Evolutionary conservation across 2,888 invertebrate species (phyloP).

Genomic region (Trissolcus brochymenae): DNA sequence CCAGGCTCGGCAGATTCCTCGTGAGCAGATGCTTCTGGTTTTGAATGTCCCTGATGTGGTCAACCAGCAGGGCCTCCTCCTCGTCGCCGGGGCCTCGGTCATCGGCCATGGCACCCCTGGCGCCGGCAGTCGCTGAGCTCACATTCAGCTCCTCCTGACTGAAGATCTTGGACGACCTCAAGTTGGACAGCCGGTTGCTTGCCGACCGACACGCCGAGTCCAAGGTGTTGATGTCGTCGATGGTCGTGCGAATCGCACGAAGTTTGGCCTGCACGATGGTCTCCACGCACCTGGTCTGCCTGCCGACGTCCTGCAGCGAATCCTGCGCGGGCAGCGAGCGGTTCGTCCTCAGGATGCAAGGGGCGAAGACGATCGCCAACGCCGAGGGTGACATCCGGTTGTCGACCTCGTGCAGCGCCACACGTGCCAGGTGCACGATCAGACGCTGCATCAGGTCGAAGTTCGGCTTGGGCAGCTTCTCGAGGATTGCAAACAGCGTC

Average conservation of each 20-base stretch:
- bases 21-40: conserved; percentile 89
- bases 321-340: conserved; percentile 93
- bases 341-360: conserved; percentile 93
- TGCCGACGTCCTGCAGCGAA: conserved; percentile 91
- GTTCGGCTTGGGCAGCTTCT: conserved; percentile 92
- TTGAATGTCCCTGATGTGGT: conserved; percentile 88
- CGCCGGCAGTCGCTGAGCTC: conserved; percentile 66
- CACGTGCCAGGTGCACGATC: conserved; percentile 93
- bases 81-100: conserved; percentile 78
- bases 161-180: conserved; percentile 86
- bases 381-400: conserved; percentile 95
- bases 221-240: conserved; percentile 93
- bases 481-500: conserved; percentile 90
- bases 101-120: conserved; percentile 68
- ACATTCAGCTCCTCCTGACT: conserved; percentile 79
- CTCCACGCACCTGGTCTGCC: conserved; percentile 93
- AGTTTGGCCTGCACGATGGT: conserved; percentile 93
- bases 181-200: conserved; percentile 85
- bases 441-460: conserved; percentile 93
- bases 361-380: conserved; percentile 95
- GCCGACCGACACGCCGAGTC: conserved; percentile 93
- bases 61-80: conserved; percentile 86
- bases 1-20: conserved; percentile 86
- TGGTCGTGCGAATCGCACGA: conserved; percentile 87
- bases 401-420: conserved; percentile 89